Evolutionary conservation across 37 sponge, comb jelly and placozoan genomes (phyloP).

Genomic region (Petrosia ficiformis): DNA sequence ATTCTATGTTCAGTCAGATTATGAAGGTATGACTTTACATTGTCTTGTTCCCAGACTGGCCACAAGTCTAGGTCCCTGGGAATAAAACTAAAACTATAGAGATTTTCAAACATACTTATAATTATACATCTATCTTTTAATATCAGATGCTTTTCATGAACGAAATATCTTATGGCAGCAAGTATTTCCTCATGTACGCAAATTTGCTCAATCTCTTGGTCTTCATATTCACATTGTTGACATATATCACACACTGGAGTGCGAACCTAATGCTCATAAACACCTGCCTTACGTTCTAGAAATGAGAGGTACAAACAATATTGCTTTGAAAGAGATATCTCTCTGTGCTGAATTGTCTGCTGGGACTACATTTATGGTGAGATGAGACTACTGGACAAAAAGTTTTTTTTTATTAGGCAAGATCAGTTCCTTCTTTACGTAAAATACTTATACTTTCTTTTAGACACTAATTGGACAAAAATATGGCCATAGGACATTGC

Average conservation of each 20-base stretch:
- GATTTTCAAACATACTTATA: too few species aligned
- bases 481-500: constrained; percentile 67
- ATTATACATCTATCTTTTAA: too few species aligned
- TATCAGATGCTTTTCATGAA: constrained; percentile 19
- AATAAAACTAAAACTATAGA: too few species aligned
- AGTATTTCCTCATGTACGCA: constrained; percentile 46
- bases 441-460: not conserved
- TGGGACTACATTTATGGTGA: constrained; percentile 78
- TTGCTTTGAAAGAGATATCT: constrained; percentile 56
- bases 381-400: not conserved
- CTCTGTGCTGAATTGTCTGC: constrained; percentile 61
- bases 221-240: constrained; percentile 73
- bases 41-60: not conserved
- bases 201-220: constrained; percentile 53
- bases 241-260: constrained; percentile 10
- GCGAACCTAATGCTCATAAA: constrained; percentile 6
- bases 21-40: constrained; percentile 8
- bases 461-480: constrained; percentile 72
- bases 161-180: constrained; percentile 13
- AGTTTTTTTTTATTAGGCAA: too few species aligned
- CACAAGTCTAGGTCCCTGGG: too few species aligned
- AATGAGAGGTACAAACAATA: constrained; percentile 8
- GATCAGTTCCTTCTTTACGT: too few species aligned
- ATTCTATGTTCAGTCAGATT: constrained; percentile 51
- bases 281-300: constrained; percentile 27